A percentile compares a stretch with the other conserved stretches of the same genome.
Evolutionary conservation across 2,113 vertebrate genomes (phyloP).

Genomic region (Lathamus discolor): DNA sequence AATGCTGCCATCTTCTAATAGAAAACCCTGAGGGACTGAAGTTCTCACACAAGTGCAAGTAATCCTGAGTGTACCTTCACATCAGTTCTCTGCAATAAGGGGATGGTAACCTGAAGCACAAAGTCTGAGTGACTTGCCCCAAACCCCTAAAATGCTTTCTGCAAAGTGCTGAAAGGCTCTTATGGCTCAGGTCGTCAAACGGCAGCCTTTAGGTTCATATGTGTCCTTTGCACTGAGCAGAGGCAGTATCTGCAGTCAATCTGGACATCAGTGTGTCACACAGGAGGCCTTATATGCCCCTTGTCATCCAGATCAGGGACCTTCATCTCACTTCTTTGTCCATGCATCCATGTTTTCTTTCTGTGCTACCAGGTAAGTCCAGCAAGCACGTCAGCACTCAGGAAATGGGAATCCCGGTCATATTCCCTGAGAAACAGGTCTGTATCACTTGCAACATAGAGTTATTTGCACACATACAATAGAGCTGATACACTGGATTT

Average conservation of each 20-base stretch:
- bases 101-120: not conserved
- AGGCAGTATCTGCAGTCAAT: not conserved
- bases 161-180: not conserved
- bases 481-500: not conserved
- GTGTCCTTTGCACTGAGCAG: not conserved
- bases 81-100: not conserved
- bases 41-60: not conserved
- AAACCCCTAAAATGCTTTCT: not conserved
- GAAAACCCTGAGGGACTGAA: not conserved
- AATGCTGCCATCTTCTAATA: not conserved
- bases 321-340: not conserved
- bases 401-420: not conserved
- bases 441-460: not conserved
- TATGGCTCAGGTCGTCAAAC: not conserved
- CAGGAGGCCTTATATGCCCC: not conserved
- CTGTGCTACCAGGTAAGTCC: not conserved
- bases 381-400: not conserved
- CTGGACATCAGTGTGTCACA: rapidly evolving
- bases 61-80: not conserved
- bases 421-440: not conserved
- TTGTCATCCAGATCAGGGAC: no score
- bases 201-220: not conserved
- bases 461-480: rapidly evolving
- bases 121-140: not conserved
- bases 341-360: not conserved